Evolutionary conservation across 2,888 invertebrate species (phyloP).

Genomic region (Cheilosia scutellata): DNA sequence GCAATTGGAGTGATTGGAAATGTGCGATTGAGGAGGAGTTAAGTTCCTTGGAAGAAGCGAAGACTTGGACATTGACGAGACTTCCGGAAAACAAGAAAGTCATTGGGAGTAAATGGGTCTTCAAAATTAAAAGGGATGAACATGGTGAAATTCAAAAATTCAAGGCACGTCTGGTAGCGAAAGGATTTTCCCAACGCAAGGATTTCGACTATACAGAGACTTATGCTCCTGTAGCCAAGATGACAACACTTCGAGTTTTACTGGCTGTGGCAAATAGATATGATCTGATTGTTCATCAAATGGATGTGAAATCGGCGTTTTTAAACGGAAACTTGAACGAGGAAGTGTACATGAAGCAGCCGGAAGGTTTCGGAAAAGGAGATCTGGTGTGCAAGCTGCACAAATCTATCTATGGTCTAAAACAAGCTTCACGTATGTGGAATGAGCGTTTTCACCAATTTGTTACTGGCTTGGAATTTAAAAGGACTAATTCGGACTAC

Average conservation of each 20-base stretch:
- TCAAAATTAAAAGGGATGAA: background rate
- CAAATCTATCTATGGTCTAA: background rate
- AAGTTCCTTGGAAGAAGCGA: background rate
- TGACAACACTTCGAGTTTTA: background rate
- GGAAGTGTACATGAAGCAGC: background rate
- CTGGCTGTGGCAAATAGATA: background rate
- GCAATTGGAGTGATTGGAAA: background rate
- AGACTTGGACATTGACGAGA: too few relatives aligned
- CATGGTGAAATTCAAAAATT: background rate
- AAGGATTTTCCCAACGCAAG: background rate
- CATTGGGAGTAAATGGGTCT: background rate
- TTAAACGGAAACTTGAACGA: too few relatives aligned
- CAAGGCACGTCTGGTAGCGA: background rate
- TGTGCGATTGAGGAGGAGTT: background rate
- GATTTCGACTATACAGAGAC: background rate
- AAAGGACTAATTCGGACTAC: too few relatives aligned
- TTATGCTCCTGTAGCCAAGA: background rate
- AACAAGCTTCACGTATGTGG: background rate
- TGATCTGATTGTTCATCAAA: background rate
- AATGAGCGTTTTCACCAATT: background rate
- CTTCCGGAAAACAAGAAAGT: too few relatives aligned
- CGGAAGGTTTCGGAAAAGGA: background rate
- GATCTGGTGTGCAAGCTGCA: background rate
- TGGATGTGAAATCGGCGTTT: background rate
- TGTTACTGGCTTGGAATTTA: too few relatives aligned